phyloP scores from a whole-genome alignment of 2,113 vertebrate genomes.

The Narcine bancroftii region DNA sequence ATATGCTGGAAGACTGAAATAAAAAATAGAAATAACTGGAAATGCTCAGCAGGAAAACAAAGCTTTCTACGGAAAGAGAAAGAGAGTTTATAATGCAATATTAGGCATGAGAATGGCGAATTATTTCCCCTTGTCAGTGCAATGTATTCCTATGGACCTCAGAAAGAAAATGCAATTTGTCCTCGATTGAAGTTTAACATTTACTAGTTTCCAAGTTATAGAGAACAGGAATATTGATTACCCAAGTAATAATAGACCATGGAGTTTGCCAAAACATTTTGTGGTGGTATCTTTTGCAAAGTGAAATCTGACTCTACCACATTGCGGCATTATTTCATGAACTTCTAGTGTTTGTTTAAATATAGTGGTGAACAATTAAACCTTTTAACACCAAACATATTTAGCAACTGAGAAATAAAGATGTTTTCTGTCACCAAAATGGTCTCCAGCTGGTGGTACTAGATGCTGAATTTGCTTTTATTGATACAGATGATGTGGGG shows the following conservation, averaged over 20 bases:
- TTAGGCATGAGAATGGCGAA: neutral
- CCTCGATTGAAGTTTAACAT: neutral
- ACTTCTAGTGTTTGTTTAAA: neutral
- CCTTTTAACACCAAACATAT: neutral
- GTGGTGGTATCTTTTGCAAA: neutral
- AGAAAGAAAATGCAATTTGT: neutral
- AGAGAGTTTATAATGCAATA: neutral
- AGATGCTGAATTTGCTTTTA: neutral
- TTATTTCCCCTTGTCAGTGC: neutral
- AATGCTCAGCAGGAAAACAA: too few relatives aligned
- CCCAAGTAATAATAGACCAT: neutral
- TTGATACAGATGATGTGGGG: neutral
- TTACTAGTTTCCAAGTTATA: neutral
- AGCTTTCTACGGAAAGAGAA: too few relatives aligned
- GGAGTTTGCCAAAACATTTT: neutral
- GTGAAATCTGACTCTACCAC: neutral
- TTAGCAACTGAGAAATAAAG: neutral
- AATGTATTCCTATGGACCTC: neutral
- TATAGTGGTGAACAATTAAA: neutral
- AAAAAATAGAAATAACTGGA: too few relatives aligned
- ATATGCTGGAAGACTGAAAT: too few relatives aligned
- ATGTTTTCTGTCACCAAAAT: slow-evolving; percentile 1
- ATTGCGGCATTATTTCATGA: too few relatives aligned
- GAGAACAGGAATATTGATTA: neutral
- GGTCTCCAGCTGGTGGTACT: neutral